These are phyloP conservation scores for Chrysopa pallens DNA, from an alignment of 1,140 invertebrate genomes.

Conservation along the genomic window DNA sequence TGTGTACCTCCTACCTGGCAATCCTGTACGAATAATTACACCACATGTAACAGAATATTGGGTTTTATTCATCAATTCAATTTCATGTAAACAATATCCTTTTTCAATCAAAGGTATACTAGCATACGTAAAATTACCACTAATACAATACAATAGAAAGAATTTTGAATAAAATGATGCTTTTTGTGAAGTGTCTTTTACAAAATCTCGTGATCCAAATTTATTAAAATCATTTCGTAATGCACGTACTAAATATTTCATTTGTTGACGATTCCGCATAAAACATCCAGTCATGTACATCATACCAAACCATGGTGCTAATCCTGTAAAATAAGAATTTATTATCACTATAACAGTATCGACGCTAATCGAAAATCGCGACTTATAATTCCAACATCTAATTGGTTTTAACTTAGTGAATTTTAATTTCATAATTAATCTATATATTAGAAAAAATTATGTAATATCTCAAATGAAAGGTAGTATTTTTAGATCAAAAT, in stretches of 20 bases:
- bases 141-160: neutral
- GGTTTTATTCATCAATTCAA: neutral
- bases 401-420: no score
- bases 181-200: neutral
- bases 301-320: neutral
- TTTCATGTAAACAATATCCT: neutral
- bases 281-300: neutral
- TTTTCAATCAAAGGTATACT: neutral
- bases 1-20: neutral
- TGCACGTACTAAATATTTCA: neutral
- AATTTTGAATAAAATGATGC: neutral
- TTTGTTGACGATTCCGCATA: neutral
- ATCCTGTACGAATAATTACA: neutral
- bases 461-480: no score
- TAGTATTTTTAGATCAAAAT: no score
- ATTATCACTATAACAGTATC: no score
- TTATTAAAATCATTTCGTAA: neutral
- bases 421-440: no score
- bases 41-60: neutral
- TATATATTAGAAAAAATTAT: no score
- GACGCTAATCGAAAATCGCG: no score
- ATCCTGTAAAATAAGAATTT: no score
- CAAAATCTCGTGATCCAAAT: neutral
- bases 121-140: neutral
- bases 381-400: no score